These are phyloP conservation scores for Malacoctenus gilli DNA, from an alignment of 2,797 vertebrate genomes.

Conservation along the genomic window DNA sequence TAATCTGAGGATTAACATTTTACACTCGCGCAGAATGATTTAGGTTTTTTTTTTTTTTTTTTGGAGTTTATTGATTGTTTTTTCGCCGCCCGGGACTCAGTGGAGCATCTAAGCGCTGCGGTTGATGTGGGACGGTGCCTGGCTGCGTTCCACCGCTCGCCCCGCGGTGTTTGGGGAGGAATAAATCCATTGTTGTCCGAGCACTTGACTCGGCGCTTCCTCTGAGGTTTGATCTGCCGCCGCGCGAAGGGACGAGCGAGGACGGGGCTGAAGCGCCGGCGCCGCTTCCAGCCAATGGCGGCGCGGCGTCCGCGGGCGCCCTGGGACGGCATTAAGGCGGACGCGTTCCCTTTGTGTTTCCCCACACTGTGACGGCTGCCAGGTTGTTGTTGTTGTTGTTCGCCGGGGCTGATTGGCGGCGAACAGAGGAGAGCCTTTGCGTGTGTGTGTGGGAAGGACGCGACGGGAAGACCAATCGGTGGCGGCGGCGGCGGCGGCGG, in stretches of 20 bases:
- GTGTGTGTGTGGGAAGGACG: constrained; percentile 64
- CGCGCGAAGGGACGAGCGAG: constrained; percentile 39
- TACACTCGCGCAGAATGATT: no score
- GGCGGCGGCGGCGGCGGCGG: no score
- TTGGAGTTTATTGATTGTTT: no score
- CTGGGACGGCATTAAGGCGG: constrained; percentile 62
- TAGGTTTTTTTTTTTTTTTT: no score
- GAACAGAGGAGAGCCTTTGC: constrained; percentile 52
- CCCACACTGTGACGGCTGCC: constrained; percentile 58
- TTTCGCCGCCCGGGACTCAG: constrained; percentile 11
- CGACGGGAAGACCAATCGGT: constrained; percentile 53
- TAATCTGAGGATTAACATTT: not conserved
- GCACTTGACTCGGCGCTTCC: constrained; percentile 63
- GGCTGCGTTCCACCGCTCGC: constrained; percentile 49
- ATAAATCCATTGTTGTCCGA: constrained; percentile 40
- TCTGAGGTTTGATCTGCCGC: constrained; percentile 66
- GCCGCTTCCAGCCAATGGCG: constrained; percentile 53
- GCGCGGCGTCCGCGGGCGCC: constrained; percentile 57
- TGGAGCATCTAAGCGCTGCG: constrained; percentile 50
- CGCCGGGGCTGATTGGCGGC: constrained; percentile 49
- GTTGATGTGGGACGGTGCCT: constrained; percentile 57
- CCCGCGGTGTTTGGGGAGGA: constrained; percentile 58
- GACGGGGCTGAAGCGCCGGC: constrained; percentile 35
- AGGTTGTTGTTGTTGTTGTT: no score
- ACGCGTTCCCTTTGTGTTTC: constrained; percentile 63